A percentile compares a stretch with the other conserved stretches of the same genome.
Evolutionary conservation across 2,797 vertebrate species (phyloP).

Genomic region (Tokudaia muenninki): DNA sequence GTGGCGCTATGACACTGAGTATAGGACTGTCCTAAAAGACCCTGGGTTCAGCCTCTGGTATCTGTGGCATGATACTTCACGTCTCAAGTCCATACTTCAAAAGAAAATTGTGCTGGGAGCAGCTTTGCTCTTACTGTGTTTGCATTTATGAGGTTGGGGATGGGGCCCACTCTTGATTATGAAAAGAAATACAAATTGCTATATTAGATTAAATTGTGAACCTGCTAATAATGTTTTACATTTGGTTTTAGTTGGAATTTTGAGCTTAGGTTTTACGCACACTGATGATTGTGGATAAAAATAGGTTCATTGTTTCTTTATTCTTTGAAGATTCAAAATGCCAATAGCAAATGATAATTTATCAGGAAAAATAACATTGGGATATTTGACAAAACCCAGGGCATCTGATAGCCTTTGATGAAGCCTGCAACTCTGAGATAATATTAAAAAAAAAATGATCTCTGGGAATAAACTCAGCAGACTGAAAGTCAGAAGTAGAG

Average conservation of each 20-base stretch:
- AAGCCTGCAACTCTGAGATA: constrained; percentile 85
- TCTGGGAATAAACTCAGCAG: constrained; percentile 82
- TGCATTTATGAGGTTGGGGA: constrained; percentile 3
- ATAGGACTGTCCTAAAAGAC: constrained; percentile 41
- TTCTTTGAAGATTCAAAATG: constrained; percentile 80
- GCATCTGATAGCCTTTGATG: constrained; percentile 83
- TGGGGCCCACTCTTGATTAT: background rate
- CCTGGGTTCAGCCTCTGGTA: background rate
- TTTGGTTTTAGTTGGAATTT: constrained; percentile 61
- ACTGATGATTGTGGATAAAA: constrained; percentile 79
- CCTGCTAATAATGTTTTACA: background rate
- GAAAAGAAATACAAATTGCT: constrained; percentile 60
- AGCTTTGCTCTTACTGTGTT: background rate
- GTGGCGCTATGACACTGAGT: background rate
- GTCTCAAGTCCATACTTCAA: background rate
- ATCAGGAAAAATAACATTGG: constrained; percentile 79
- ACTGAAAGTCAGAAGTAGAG: constrained; percentile 82
- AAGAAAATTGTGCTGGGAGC: background rate
- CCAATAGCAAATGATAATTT: constrained; percentile 78
- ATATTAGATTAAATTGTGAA: constrained; percentile 28
- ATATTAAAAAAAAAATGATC: constrained; percentile 83
- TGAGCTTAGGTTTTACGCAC: constrained; percentile 72
- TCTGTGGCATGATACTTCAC: background rate
- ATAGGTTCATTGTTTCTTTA: constrained; percentile 59
- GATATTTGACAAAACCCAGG: constrained; percentile 73